These are phyloP conservation scores for Herpetotheres cachinnans DNA, from an alignment of 2,113 vertebrate genomes.

Conservation along the genomic window DNA sequence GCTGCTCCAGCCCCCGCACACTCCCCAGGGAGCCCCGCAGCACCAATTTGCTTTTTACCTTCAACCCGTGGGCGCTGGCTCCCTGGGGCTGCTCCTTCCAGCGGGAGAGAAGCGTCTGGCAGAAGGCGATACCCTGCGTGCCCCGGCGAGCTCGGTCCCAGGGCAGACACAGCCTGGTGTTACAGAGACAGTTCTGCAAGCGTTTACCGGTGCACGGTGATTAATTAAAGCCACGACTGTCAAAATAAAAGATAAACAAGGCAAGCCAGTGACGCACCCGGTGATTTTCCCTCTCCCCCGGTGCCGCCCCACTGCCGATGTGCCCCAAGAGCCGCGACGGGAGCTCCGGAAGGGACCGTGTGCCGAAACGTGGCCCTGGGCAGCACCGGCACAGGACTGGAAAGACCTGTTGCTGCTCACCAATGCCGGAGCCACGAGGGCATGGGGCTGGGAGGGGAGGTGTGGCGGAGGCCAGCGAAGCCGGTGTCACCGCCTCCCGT, in stretches of 20 bases:
- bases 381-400: background rate
- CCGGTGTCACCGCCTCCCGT: background rate
- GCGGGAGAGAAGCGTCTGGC: rapidly evolving
- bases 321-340: rapidly evolving
- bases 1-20: background rate
- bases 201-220: rapidly evolving
- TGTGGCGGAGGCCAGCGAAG: background rate
- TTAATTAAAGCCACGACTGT: background rate
- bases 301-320: background rate
- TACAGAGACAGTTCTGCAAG: background rate
- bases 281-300: background rate
- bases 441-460: background rate
- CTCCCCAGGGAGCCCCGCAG: background rate
- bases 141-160: rapidly evolving
- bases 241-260: background rate
- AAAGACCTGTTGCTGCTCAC: background rate
- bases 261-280: rapidly evolving
- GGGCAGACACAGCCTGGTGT: rapidly evolving
- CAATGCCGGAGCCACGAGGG: background rate
- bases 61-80: rapidly evolving
- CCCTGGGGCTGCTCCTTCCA: background rate
- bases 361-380: background rate
- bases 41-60: background rate
- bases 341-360: background rate
- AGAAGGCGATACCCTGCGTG: background rate